Conservation (phyloP, 2,797 vertebrate species). For the Nannoperca australis region DNA sequence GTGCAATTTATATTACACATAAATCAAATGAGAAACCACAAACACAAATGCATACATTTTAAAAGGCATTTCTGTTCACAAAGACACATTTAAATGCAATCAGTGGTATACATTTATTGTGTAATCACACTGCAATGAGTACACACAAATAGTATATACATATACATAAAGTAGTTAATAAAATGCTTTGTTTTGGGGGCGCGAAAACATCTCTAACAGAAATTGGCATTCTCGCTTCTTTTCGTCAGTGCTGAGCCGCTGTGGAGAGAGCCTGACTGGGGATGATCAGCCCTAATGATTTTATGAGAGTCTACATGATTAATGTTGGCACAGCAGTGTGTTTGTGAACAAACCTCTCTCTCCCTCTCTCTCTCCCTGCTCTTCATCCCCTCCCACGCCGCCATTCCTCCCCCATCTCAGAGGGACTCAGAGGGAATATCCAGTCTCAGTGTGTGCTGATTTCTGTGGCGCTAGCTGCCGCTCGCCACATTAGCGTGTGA, state of each 20-base stretch:
- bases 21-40: slow-evolving; percentile 35
- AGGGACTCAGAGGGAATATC: slow-evolving; percentile 67
- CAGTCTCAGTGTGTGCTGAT: slow-evolving; percentile 70
- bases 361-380: slow-evolving; percentile 7
- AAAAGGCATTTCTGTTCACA: not conserved
- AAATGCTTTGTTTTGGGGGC: not conserved
- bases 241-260: slow-evolving; percentile 51
- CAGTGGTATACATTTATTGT: not conserved
- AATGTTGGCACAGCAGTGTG: slow-evolving; percentile 79
- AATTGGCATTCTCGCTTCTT: slow-evolving; percentile 65
- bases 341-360: slow-evolving; percentile 64
- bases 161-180: slow-evolving; percentile 1
- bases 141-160: slow-evolving; percentile 2
- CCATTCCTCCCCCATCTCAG: slow-evolving; percentile 50
- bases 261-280: slow-evolving; percentile 65
- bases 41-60: slow-evolving; percentile 19
- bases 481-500: slow-evolving; percentile 80
- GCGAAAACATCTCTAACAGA: slow-evolving; percentile 22
- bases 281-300: slow-evolving; percentile 83
- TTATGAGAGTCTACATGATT: slow-evolving; percentile 81
- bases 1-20: slow-evolving; percentile 20
- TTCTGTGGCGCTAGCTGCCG: slow-evolving; percentile 70
- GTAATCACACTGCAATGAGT: not conserved
- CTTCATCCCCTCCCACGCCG: slow-evolving; percentile 27
- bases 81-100: slow-evolving; percentile 26